Conservation (phyloP, 2,888 invertebrate genomes). For the Arctia plantaginis region DNA sequence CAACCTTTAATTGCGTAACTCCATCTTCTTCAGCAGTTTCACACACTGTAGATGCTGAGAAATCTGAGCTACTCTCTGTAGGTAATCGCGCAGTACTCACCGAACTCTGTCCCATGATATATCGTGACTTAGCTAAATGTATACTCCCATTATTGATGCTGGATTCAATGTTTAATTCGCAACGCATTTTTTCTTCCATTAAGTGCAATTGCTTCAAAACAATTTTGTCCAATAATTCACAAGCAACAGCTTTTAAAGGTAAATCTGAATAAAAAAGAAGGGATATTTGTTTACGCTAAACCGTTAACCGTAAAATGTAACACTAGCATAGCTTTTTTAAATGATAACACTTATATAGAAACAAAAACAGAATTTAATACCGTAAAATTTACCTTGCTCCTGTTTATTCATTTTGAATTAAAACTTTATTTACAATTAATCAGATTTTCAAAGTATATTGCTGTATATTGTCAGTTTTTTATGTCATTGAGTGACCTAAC, state of each 20-base stretch:
- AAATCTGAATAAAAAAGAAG: slow-evolving; percentile 17
- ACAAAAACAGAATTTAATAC: no score
- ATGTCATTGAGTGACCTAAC: no score
- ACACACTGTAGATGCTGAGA: slow-evolving; percentile 74
- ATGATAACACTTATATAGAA: no score
- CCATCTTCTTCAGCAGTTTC: slow-evolving; percentile 75
- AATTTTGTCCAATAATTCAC: slow-evolving; percentile 89
- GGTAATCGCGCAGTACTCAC: slow-evolving; percentile 91
- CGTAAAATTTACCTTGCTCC: background rate
- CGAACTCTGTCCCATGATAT: slow-evolving; percentile 91
- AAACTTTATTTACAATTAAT: background rate
- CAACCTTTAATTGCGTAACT: slow-evolving; percentile 73
- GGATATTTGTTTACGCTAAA: no score
- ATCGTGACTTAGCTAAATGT: slow-evolving; percentile 91
- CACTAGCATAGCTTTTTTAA: no score
- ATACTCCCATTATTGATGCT: slow-evolving; percentile 89
- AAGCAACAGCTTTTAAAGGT: slow-evolving; percentile 72
- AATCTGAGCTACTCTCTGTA: slow-evolving; percentile 86
- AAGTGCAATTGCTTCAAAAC: slow-evolving; percentile 89
- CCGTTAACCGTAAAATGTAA: no score
- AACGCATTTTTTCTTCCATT: slow-evolving; percentile 90
- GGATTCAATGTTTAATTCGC: slow-evolving; percentile 90
- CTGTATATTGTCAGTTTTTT: no score
- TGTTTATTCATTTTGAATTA: background rate
- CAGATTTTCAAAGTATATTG: no score